phyloP scores from a whole-genome alignment of 2,797 vertebrate genomes.

The Hippocampus kuda region DNA sequence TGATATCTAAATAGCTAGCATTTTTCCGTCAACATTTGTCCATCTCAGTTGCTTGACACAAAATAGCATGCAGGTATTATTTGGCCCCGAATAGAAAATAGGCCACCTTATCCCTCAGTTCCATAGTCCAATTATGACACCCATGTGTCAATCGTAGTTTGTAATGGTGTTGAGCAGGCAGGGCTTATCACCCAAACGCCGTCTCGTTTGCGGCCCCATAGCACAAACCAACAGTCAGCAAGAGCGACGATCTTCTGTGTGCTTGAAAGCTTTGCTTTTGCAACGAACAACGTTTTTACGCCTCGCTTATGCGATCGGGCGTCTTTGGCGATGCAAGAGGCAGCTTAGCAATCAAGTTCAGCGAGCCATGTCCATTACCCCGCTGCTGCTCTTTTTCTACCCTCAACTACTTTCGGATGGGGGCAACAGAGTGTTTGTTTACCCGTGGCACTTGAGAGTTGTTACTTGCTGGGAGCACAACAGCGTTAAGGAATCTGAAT shows the following conservation, averaged over 20 bases:
- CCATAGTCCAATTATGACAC: constrained; percentile 1
- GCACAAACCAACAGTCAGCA: not conserved
- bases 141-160: not conserved
- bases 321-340: not conserved
- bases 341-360: not conserved
- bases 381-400: not conserved
- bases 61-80: not conserved
- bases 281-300: not conserved
- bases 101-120: not conserved
- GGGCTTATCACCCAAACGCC: not conserved
- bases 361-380: not conserved
- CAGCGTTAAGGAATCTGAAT: not conserved
- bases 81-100: not conserved
- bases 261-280: not conserved
- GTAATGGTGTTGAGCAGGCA: not conserved
- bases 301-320: not conserved
- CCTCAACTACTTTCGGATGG: not conserved
- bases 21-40: not conserved
- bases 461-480: not conserved
- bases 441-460: not conserved
- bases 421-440: not conserved
- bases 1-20: not conserved
- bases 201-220: not conserved
- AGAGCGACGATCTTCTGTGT: not conserved
- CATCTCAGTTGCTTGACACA: not conserved